Conservation (phyloP, 2,888 invertebrate genomes). For the Cylloceria caligata region DNA sequence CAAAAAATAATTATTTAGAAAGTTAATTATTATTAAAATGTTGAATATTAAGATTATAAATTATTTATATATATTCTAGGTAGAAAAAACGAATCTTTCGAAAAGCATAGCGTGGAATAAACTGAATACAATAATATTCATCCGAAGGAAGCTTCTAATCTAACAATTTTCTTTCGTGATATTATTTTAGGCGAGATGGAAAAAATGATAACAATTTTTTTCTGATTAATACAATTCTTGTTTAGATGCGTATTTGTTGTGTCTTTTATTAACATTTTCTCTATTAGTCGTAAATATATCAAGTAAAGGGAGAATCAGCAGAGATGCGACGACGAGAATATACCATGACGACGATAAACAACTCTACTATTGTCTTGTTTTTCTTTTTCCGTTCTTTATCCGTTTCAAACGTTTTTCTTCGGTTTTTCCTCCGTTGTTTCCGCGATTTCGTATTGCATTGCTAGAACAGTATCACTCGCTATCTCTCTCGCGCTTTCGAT, state of each 20-base stretch:
- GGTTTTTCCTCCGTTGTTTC: constrained; percentile 30
- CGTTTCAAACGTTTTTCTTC: constrained; percentile 17
- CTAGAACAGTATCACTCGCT: constrained; percentile 27
- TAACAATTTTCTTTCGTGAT: not conserved
- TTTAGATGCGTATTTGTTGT: not conserved
- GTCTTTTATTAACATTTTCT: not conserved
- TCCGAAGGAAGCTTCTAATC: not conserved
- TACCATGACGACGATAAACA: constrained; percentile 34
- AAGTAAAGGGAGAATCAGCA: not conserved
- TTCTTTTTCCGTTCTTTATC: constrained; percentile 2
- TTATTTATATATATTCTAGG: too few relatives aligned
- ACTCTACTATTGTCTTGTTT: constrained; percentile 42
- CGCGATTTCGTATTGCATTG: constrained; percentile 42
- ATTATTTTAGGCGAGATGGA: not conserved
- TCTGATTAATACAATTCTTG: not conserved
- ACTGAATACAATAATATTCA: not conserved
- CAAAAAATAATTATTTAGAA: too few relatives aligned
- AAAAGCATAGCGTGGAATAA: too few relatives aligned
- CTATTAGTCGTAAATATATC: not conserved
- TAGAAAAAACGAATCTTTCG: too few relatives aligned
- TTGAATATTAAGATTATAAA: too few relatives aligned
- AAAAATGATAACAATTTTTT: constrained; percentile 19
- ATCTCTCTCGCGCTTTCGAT: constrained; percentile 67
- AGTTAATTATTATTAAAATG: too few relatives aligned
- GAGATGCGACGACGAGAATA: not conserved